Evolutionary conservation across 2,797 vertebrate species (phyloP).

Genomic region (Salarias fasciatus): DNA sequence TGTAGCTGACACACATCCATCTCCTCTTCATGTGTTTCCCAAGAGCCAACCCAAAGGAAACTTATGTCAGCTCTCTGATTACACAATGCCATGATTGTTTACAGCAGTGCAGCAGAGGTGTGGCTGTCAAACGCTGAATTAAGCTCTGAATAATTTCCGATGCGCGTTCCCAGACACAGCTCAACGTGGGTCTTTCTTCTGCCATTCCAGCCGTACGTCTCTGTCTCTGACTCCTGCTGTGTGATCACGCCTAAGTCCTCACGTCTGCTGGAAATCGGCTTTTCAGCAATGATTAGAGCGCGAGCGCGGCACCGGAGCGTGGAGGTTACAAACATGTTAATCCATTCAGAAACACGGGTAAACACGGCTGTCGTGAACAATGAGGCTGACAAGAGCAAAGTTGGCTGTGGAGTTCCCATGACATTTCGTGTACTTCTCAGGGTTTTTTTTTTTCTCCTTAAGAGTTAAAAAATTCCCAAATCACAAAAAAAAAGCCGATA

Average conservation of each 20-base stretch:
- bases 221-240: slow-evolving; percentile 12
- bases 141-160: not conserved
- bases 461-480: slow-evolving; percentile 10
- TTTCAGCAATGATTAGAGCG: slow-evolving; percentile 36
- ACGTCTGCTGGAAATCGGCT: slow-evolving; percentile 27
- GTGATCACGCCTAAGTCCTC: slow-evolving; percentile 27
- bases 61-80: not conserved
- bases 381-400: slow-evolving; percentile 2
- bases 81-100: not conserved
- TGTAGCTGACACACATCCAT: slow-evolving; percentile 22
- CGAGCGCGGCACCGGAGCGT: slow-evolving; percentile 18
- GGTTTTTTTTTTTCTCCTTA: not conserved
- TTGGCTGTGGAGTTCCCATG: slow-evolving; percentile 3
- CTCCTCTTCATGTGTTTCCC: not conserved
- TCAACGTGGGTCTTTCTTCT: not conserved
- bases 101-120: no score
- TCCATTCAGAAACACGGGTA: slow-evolving; percentile 38
- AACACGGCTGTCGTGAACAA: slow-evolving; percentile 14
- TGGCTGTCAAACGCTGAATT: not conserved
- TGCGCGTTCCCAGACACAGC: not conserved
- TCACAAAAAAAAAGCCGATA: slow-evolving; percentile 6
- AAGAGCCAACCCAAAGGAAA: not conserved
- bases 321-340: slow-evolving; percentile 36
- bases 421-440: slow-evolving; percentile 7
- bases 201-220: not conserved